Base-by-base conservation (phyloP, 2,888 invertebrate species). In the Marasmarcha lunaedactyla region DNA sequence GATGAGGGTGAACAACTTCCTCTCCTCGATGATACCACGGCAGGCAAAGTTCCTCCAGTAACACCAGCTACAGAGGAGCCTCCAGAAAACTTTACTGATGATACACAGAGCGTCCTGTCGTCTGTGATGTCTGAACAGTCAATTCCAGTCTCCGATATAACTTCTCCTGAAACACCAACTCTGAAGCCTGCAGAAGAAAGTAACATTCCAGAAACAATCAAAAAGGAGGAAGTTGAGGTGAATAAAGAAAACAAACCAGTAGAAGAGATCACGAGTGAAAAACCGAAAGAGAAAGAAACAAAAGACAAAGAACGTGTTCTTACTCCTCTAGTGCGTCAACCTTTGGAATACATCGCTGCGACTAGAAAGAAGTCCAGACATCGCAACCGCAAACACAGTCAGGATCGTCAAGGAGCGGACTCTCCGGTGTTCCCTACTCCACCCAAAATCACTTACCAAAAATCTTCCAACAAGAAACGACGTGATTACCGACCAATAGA, bases 1-100 rank as follows among this genome's bases (percentile, higher is more conserved):
- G 91, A 92, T 44, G 91, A 92, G 46, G 91, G 90, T 14, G 92
- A 92, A 50, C 89, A 89, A 51, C 71, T 91, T 25, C 92, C 92
- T 0, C 65, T 90, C 1, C 68, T 91, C 36, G 91, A 92, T 54
- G 90, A 90, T 55, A 77, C 85, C 14, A 74, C 84, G 11, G 66
- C 71, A 2, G 69, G 86, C 13, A 87, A 87, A 58, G 89, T 88
- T 37, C 89, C 90, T 30, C 90, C 89, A 6, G 90, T 88, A 12
- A 89, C 89, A 2, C 90, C 90, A 36, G 87, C 88, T 33, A 86
- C 85, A 36, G 90, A 90, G 49, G 88, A 89, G 33, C 60, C 86
- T 4, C 88, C 88, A 15, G 86, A 84, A 36, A 89, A 88, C 54
- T 79, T 86, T 45, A 89, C 89, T 37, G 92, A 92, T 55, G 90